Base-by-base conservation (phyloP, 2,113 vertebrate species). In the Sinocyclocheilus grahami region DNA sequence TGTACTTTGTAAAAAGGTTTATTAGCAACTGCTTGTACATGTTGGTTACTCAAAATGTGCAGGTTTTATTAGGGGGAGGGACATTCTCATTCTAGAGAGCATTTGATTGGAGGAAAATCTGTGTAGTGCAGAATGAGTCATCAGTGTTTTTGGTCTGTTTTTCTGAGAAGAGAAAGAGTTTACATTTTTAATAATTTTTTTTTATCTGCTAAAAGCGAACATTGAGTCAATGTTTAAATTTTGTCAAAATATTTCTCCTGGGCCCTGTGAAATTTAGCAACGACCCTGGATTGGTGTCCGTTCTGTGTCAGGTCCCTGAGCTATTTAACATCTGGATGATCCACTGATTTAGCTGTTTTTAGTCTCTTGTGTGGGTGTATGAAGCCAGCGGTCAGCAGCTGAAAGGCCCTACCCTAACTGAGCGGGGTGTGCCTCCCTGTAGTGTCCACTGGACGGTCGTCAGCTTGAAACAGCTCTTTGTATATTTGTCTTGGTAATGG, bases 261-360 rank as follows among this genome's bases (percentile, higher is more conserved):
- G 1, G 1, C 69, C 22, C 22, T 48, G 2, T 24, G 12, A 24
- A 48, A 48, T 75, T 14, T 14, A 78, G 48, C 14, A 20, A 14
- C 1, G 16, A 55, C 48, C 48, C n/a, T 53, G n/a, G 46, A 30
- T 48, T 53, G 24, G 46, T 5, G 1, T 82, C 18, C 30, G 51
- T 71, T 22, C 30, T n/a, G 1, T 65, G 46, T 53, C 14, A 39
- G 24, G 16, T 10, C 67, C 58, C 37, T 85, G 69, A 88, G 14
- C 67, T 69, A 30, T 88, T 60, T 82, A 46, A 85, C 83, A 88
- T 88, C 82, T 84, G 87, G 74, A 65, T 30, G 67, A 86, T 88
- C 55, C 42, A 37, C 42, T 72, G 67, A 81, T 33, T 24, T 46
- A 65, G 76, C 75, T 84, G 20, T 76, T 88, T 86, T 88, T 86